A percentile compares a stretch with the other conserved stretches of the same genome.
Evolutionary conservation across 2,888 invertebrate genomes (phyloP).

Genomic region (Drosophila setosimentum): DNA sequence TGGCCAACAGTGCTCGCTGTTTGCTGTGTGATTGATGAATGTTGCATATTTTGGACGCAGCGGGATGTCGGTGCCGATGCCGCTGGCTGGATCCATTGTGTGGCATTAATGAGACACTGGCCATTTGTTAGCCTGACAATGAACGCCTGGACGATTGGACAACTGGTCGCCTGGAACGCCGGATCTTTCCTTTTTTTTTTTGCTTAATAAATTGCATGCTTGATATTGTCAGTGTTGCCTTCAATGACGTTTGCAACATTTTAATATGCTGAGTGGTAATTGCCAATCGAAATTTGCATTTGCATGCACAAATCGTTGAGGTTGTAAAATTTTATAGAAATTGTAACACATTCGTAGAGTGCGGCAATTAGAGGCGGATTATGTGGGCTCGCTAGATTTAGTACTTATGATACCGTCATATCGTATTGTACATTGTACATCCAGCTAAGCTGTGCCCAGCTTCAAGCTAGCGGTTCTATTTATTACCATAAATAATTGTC

Average conservation of each 20-base stretch:
- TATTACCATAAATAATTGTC: conserved; percentile 82
- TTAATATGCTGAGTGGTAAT: conserved; percentile 57
- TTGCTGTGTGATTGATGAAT: conserved; percentile 82
- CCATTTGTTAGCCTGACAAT: conserved; percentile 74
- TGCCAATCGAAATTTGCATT: conserved; percentile 50
- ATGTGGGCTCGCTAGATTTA: conserved; percentile 57
- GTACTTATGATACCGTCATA: conserved; percentile 28
- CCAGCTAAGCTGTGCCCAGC: conserved; percentile 36
- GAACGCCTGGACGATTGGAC: conserved; percentile 29
- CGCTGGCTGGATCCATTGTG: conserved; percentile 71
- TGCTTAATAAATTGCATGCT: conserved; percentile 34
- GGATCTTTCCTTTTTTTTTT: not conserved
- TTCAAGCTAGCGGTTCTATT: conserved; percentile 69
- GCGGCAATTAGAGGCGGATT: conserved; percentile 68
- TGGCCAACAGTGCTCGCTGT: conserved; percentile 64
- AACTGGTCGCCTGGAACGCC: not conserved
- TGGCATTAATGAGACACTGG: conserved; percentile 77
- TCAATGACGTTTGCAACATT: conserved; percentile 59
- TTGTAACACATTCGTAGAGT: conserved; percentile 56
- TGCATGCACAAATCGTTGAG: conserved; percentile 45
- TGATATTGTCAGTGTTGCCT: conserved; percentile 46
- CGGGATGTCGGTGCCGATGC: conserved; percentile 64
- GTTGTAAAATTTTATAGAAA: conserved; percentile 57
- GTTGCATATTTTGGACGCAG: conserved; percentile 82
- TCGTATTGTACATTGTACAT: conserved; percentile 21